Conservation (phyloP, 2,797 vertebrate species). For the Kryptopterus vitreolus region DNA sequence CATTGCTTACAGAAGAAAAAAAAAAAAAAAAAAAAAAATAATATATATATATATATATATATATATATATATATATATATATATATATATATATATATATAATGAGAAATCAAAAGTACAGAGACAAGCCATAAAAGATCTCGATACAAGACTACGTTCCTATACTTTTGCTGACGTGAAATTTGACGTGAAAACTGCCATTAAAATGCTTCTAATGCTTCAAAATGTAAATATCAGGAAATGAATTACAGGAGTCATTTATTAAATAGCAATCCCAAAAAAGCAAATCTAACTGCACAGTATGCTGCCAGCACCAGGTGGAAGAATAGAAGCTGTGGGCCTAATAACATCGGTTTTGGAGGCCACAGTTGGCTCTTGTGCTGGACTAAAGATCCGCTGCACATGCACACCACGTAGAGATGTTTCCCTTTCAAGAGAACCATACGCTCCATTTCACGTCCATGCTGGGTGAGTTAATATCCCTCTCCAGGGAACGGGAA, state of each 20-base stretch:
- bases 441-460: slow-evolving; percentile 16
- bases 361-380: not conserved
- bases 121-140: not conserved
- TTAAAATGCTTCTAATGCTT: no score
- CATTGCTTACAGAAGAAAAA: no score
- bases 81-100: no score
- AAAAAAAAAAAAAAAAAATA: no score
- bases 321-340: not conserved
- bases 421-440: not conserved
- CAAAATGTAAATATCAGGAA: no score
- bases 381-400: not conserved
- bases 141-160: not conserved
- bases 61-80: no score
- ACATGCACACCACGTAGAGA: not conserved
- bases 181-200: no score
- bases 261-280: no score
- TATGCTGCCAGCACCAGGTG: not conserved
- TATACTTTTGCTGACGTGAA: no score
- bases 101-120: not conserved
- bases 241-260: no score
- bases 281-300: not conserved
- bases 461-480: slow-evolving; percentile 17
- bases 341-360: not conserved
- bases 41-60: no score
- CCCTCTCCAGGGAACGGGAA: slow-evolving; percentile 42